Base-by-base conservation (phyloP, 2,113 vertebrate species). In the Dunckerocampus dactyliophorus region DNA sequence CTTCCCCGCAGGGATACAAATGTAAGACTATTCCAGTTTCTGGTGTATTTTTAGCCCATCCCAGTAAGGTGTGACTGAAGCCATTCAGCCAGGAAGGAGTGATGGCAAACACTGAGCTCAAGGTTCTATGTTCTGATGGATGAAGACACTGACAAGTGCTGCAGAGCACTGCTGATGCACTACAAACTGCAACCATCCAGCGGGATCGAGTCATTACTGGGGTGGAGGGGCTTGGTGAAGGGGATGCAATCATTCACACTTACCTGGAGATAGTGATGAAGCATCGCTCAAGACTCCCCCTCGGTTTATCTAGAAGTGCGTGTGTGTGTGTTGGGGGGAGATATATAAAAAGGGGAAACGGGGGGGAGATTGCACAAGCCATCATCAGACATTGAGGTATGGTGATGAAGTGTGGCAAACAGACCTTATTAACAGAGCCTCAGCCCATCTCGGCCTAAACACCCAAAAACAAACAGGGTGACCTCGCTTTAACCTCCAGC, bases 251-350 rank as follows among this genome's bases (percentile, higher is more conserved):
- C 54, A 42, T 56, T 56, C 37, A 56, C 54, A 56, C 54, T 56
- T 56, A 56, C 54, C 54, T 43, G 54, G 54, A 20, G 54, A 56
- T 56, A 56, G 37, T 56, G 54, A 43, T 56, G 54, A 56, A 42
- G 54, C 20, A 20, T 56, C 54, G 37, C n/a, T 56, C 34, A 20
- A 56, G 54, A 39, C 54, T 14, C 53, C 11, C 34, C 31, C 34
- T 8, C 24, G 49, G 53, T 14, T 42, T 56, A 56, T 42, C 54
- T 56, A 20, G 2, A 42, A 21, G 34, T 56, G 34, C 15, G 47
- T 49, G 34, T 12, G 54, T 39, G 34, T 14, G n/a, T 19, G 37
- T 43, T 20, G 5, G 8, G 9, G 31, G 52, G 51, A 10, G n/a
- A 13, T 19, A 20, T 13, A 13, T 3, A 7, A 42, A 39, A 43